Conservation (phyloP, 2,797 vertebrate genomes). For the Anas flavirostris region DNA sequence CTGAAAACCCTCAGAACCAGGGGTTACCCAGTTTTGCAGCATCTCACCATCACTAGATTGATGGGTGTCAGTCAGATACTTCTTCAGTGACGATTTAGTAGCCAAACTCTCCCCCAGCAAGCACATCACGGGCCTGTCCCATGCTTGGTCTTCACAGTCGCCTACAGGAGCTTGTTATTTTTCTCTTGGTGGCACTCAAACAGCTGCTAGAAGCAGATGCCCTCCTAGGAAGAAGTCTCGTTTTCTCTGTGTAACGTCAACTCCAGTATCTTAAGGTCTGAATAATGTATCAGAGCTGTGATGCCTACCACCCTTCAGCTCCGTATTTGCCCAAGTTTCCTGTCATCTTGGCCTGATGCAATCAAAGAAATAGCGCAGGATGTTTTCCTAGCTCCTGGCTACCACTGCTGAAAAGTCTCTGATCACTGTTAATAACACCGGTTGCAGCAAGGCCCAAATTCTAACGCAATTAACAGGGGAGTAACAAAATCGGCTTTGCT, state of each 20-base stretch:
- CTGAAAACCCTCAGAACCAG: fast-evolving
- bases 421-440: background rate
- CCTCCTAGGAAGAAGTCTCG: background rate
- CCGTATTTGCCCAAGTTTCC: background rate
- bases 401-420: background rate
- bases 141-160: fast-evolving
- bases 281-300: background rate
- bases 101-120: background rate
- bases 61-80: background rate
- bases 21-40: background rate
- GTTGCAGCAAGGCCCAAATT: background rate
- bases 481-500: background rate
- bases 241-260: background rate
- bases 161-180: background rate
- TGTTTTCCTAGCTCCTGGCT: background rate
- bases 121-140: background rate
- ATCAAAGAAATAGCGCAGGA: background rate
- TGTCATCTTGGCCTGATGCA: background rate
- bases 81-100: background rate
- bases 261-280: fast-evolving
- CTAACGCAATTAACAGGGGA: background rate
- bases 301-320: background rate
- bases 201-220: background rate
- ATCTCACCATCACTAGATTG: background rate
- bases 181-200: background rate